Base-by-base conservation (phyloP, 2,888 invertebrate genomes). In the Nephrotoma flavescens region DNA sequence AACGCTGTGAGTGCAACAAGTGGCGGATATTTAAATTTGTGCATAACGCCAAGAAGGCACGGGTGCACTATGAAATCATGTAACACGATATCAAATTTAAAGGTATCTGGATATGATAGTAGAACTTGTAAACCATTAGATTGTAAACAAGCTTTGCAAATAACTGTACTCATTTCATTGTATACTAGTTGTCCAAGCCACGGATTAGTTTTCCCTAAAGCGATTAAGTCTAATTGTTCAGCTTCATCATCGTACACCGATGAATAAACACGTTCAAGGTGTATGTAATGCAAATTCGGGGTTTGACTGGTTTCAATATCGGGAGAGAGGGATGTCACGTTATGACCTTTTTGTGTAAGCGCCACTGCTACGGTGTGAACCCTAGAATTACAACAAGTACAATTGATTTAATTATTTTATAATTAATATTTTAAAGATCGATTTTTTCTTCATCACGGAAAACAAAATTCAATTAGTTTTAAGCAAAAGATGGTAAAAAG, bases 1-100 rank as follows among this genome's bases (percentile, higher is more conserved):
- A 88, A 90, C 7, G 89, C 89, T 6, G 88, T 88, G 0, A 90
- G 87, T 11, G 90, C 90, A 31, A 90, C 87, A 44, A 91, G 87
- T 11, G 91, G 90, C 42, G 90, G 90, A 88, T 90, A 88, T 0
- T 89, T 88, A 87, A 90, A 91, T 86, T 89, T 89, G 44, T 90
- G 89, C 0, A 89, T 87, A 85, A 91, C 89, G 0, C 89, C 89
- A n/a, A 91, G 41, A 7, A 91, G 87, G 88, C 89, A 89, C 4
- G 90, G 89, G 1, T 90, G 90, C 41, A 89, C 42, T 0, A 89
- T 89, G 57, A 89, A 90, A 87, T 91, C 91, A 86, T 90, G 88
- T 4, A 91, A 87, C 12, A 91, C 89, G 5, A 89, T 83, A 87
- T 90, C 90, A 87, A 90, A 90, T 86, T 89, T 89, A 86, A 89